Evolutionary conservation across 2,113 vertebrate genomes (phyloP).

Genomic region (Hepsetus odoe): DNA sequence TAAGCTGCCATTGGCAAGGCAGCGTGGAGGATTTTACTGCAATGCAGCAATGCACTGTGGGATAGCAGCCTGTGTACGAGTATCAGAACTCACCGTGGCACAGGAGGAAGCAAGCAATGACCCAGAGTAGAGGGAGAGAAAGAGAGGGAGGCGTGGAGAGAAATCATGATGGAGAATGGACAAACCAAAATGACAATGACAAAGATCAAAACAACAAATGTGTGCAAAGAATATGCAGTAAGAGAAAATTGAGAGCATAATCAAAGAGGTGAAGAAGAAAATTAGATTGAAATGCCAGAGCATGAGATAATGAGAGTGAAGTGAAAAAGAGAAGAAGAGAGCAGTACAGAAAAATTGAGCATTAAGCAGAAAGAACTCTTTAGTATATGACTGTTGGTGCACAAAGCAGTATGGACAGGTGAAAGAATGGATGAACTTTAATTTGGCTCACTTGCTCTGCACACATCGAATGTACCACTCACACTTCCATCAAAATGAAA

Average conservation of each 20-base stretch:
- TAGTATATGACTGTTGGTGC: constrained; percentile 25
- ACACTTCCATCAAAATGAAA: not conserved
- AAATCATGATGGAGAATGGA: constrained; percentile 26
- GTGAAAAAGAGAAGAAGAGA: constrained; percentile 47
- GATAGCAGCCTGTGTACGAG: constrained; percentile 50
- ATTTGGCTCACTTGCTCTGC: constrained; percentile 4
- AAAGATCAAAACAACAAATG: constrained; percentile 16
- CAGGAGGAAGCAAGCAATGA: constrained; percentile 84
- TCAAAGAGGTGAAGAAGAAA: not conserved
- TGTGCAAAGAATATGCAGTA: not conserved
- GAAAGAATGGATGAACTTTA: constrained; percentile 33
- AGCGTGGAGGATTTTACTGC: constrained; percentile 24
- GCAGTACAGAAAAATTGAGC: constrained; percentile 42
- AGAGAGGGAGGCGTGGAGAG: constrained; percentile 41
- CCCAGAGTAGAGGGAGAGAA: constrained; percentile 75
- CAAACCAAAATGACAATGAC: constrained; percentile 17
- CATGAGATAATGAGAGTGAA: constrained; percentile 32
- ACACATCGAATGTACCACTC: constrained; percentile 21
- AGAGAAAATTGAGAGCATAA: not conserved
- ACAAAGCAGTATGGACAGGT: constrained; percentile 11
- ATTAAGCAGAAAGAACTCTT: constrained; percentile 22
- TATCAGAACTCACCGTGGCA: constrained; percentile 84
- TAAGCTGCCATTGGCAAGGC: not conserved
- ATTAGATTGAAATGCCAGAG: constrained; percentile 13
- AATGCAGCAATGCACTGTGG: constrained; percentile 45